These are phyloP conservation scores for Acleris literana DNA, from an alignment of 2,888 invertebrate genomes.

Conservation along the genomic window DNA sequence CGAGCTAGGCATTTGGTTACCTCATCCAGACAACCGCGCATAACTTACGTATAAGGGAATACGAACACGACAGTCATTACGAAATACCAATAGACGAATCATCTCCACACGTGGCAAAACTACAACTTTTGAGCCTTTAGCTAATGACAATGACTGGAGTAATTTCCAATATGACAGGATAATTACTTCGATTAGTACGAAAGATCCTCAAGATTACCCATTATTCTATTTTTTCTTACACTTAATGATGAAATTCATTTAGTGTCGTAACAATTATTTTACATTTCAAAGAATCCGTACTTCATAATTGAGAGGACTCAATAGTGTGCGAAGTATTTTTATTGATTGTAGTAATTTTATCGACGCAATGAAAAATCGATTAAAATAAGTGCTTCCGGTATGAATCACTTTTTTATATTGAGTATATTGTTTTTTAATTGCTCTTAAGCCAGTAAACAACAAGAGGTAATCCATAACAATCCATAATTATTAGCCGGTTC, in stretches of 20 bases:
- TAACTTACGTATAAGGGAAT: conserved; percentile 17
- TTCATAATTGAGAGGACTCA: not conserved
- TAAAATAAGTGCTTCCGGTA: conserved; percentile 18
- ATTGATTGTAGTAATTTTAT: conserved; percentile 9
- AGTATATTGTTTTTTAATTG: conserved; percentile 17
- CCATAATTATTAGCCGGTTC: conserved; percentile 9
- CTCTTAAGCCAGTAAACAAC: conserved; percentile 22
- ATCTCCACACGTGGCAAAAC: conserved; percentile 9
- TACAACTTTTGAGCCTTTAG: conserved; percentile 45
- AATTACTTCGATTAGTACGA: conserved; percentile 18
- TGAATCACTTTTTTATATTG: conserved; percentile 4
- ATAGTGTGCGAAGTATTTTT: conserved; percentile 2
- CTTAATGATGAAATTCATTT: no score
- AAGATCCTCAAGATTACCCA: conserved; percentile 15
- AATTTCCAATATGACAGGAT: conserved; percentile 34
- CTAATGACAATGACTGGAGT: conserved; percentile 44
- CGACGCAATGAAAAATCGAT: conserved; percentile 10
- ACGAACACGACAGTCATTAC: conserved; percentile 19
- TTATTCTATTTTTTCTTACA: conserved; percentile 5
- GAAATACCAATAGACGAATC: conserved; percentile 14
- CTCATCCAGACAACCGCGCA: not conserved
- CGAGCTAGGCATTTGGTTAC: not conserved
- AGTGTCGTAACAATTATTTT: no score
- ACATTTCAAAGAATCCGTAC: not conserved
- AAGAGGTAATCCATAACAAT: conserved; percentile 4